Evolutionary conservation across 2,797 vertebrate genomes (phyloP), one percentile per base, ranked within the genome.

Genomic region (Pteronotus mesoamericanus): DNA sequence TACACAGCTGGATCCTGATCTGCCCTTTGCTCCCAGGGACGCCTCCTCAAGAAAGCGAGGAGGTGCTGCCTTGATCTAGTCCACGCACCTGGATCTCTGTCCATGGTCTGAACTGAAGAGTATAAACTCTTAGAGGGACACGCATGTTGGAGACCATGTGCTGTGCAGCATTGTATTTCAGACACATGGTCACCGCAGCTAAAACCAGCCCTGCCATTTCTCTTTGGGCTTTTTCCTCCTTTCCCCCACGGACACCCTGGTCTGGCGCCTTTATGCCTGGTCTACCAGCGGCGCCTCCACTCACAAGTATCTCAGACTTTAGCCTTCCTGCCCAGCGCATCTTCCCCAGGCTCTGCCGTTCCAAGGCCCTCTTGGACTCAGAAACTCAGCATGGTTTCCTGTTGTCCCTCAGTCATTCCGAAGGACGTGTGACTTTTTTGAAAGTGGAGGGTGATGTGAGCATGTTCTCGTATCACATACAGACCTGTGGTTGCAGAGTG

Each of bases 1-100:
- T 16, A 16, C 12, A 77, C 32, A 92, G 34, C 57, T 44, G 42
- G 4, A 24, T 71, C 75, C 93, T 37, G 39, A 61, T 37, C 26
- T 9, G 44, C 64, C 48, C 32, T 0, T 77, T 1, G 12, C 59
- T 48, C 7, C 34, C 14, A 8, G 21, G 48, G 7, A 0, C 14
- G 0, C 24, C 29, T 29, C 72, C 32, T 44, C 24, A 21, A 46
- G 57, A 15, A 26, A 42, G 16, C 22, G 0, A 9, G 24, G 9
- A 34, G 22, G 21, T 1, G 22, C 19, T n/a, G 14, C 29, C 32
- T 22, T 2, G 6, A 29, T 6, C 8, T 51, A 9, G 4, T 29
- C 71, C 10, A 0, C 39, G 32, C 14, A 19, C 46, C 37, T n/a
- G n/a, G 7, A 8, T 82, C 68, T 91, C 89, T 86, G 61, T 34